Evolutionary conservation across 2,113 vertebrate genomes (phyloP), one percentile per base, ranked within the genome.

Genomic region (Struthio camelus): DNA sequence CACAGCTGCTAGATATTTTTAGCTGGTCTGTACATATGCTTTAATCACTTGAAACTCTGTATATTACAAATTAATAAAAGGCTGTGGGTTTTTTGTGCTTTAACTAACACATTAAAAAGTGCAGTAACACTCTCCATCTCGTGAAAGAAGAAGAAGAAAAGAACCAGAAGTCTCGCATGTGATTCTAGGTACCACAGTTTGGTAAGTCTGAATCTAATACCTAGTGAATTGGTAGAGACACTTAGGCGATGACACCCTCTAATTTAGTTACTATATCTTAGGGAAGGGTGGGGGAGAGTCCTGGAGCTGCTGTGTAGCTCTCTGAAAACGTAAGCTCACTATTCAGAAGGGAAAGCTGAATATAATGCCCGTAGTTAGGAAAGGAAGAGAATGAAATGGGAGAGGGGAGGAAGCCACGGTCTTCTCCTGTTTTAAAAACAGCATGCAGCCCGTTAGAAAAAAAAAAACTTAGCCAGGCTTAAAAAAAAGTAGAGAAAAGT

Each of bases 351-450:
- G 23, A 48, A 66, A 30, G 80, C 32, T 46, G 42, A 62, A 72
- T 6, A 38, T 6, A 17, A 42, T 0, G 30, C 44, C 72, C 58
- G 32, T 7, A 73, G 38, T 27, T 0, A 4, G 73, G 70, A 36
- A 71, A 44, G 76, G 65, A 62, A 24, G 2, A 6, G 46, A 28
- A 25, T 25, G 10, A 62, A 66, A 77, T 0, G 3, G 79, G 13
- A 81, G 44, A 23, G 53, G 1, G n/a, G 7, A 1, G 0, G 34
- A 70, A 75, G 42, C 71, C 4, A 0, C 6, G 83, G 64, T 11
- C 2, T 42, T 50, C 36, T 62, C 65, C 34, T 12, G 13, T 58
- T 61, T 27, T 50, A 61, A 44, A 75, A 83, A 53, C 51, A 25
- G 28, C 1, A 3, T 6, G 30, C 4, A 14, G 40, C 53, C 78